phyloP scores from a whole-genome alignment of 2,888 invertebrate genomes.

The Orthosia cruda region DNA sequence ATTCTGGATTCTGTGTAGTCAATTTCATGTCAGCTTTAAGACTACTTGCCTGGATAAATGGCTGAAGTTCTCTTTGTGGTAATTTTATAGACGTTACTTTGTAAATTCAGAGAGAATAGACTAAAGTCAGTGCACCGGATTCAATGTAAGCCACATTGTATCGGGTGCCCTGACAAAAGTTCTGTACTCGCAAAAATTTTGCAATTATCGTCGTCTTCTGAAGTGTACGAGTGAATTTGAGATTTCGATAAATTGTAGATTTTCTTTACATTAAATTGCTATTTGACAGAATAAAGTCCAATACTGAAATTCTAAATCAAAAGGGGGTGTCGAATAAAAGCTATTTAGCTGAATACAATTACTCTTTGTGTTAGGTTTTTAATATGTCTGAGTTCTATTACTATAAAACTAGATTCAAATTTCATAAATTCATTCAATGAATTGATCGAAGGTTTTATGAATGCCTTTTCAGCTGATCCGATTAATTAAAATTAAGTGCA shows the following conservation, averaged over 20 bases:
- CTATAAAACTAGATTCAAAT: neutral
- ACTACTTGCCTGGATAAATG: constrained; percentile 8
- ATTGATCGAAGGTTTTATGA: constrained; percentile 6
- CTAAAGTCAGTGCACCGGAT: too few relatives aligned
- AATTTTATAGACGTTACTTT: constrained; percentile 1
- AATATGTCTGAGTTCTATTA: constrained; percentile 2
- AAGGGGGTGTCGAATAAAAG: neutral
- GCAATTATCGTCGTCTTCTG: neutral
- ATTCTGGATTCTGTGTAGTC: constrained; percentile 35
- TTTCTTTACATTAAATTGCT: neutral
- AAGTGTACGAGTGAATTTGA: neutral
- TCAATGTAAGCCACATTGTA: neutral
- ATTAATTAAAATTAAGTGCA: constrained; percentile 19
- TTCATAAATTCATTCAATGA: neutral
- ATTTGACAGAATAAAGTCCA: neutral
- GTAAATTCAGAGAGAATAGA: too few relatives aligned
- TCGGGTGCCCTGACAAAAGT: neutral
- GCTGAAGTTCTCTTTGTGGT: neutral
- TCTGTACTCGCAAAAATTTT: neutral
- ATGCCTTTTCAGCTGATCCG: neutral
- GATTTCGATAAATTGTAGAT: neutral
- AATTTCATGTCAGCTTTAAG: constrained; percentile 35
- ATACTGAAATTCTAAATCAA: constrained; percentile 5
- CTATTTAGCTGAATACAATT: neutral
- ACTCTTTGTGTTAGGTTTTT: neutral